phyloP scores from a whole-genome alignment of 1,140 invertebrate genomes.

The Neuroterus valhalla region DNA sequence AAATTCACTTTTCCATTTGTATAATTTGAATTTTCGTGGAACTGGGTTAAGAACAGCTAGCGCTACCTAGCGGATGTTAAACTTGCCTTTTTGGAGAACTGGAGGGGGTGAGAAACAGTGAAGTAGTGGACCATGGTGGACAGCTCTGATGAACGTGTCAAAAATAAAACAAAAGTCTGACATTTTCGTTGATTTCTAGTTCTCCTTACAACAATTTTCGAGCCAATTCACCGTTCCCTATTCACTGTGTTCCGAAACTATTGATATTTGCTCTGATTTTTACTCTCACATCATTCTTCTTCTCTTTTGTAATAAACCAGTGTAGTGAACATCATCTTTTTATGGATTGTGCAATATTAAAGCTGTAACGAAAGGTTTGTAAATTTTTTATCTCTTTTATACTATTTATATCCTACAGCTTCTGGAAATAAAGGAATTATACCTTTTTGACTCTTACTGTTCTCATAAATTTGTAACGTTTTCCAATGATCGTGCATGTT shows the following conservation, averaged over 20 bases:
- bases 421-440: too few relatives aligned
- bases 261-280: not conserved
- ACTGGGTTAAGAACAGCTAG: too few relatives aligned
- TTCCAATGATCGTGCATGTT: too few relatives aligned
- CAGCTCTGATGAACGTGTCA: not conserved
- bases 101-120: too few relatives aligned
- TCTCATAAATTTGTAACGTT: too few relatives aligned
- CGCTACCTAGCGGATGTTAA: too few relatives aligned
- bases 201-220: not conserved
- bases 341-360: not conserved
- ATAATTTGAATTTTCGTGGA: too few relatives aligned
- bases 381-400: too few relatives aligned
- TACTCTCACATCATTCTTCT: not conserved
- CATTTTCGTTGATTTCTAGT: not conserved
- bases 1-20: too few relatives aligned
- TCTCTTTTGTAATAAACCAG: not conserved
- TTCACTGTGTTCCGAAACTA: not conserved
- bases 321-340: constrained; percentile 2
- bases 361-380: not conserved
- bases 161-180: not conserved
- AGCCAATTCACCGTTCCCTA: not conserved
- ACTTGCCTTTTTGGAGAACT: too few relatives aligned
- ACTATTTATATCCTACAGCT: too few relatives aligned
- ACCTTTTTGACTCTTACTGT: too few relatives aligned
- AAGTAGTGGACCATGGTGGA: not conserved